phyloP scores from a whole-genome alignment of 2,113 vertebrate species.

The Hippocampus guttulatus region DNA sequence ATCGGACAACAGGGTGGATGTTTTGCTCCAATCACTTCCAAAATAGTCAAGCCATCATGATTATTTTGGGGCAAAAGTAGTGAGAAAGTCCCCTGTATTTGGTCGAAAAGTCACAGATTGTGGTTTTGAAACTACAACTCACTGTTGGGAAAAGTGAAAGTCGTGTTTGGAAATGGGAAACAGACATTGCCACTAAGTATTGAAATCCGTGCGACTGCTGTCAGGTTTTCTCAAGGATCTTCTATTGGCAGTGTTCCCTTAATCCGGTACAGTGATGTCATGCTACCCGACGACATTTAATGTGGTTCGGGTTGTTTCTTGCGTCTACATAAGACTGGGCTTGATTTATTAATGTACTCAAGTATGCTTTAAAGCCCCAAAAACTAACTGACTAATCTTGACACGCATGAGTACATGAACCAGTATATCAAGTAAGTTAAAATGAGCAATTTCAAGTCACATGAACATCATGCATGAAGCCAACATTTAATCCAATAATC shows the following conservation, averaged over 20 bases:
- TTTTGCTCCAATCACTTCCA: background rate
- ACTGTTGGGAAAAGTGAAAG: background rate
- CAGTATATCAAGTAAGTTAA: conserved; percentile 28
- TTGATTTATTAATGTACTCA: conserved; percentile 2
- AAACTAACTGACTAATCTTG: conserved; percentile 4
- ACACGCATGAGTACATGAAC: conserved; percentile 2
- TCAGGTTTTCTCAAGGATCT: background rate
- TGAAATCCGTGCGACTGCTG: background rate
- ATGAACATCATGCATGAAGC: conserved; percentile 18
- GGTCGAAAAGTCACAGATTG: background rate
- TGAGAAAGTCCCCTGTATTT: background rate
- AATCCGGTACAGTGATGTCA: background rate
- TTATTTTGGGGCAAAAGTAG: background rate
- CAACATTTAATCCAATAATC: conserved; percentile 46
- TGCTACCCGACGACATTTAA: background rate
- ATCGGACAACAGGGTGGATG: background rate
- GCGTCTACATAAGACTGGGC: background rate
- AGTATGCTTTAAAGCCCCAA: background rate
- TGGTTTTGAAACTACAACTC: background rate
- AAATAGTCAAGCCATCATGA: background rate
- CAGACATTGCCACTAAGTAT: background rate
- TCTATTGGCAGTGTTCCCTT: background rate
- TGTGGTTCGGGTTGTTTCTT: background rate
- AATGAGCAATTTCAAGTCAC: conserved; percentile 18
- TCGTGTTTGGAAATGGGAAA: background rate